Conservation (phyloP, 2,888 invertebrate species). For the Sturmia bella region DNA sequence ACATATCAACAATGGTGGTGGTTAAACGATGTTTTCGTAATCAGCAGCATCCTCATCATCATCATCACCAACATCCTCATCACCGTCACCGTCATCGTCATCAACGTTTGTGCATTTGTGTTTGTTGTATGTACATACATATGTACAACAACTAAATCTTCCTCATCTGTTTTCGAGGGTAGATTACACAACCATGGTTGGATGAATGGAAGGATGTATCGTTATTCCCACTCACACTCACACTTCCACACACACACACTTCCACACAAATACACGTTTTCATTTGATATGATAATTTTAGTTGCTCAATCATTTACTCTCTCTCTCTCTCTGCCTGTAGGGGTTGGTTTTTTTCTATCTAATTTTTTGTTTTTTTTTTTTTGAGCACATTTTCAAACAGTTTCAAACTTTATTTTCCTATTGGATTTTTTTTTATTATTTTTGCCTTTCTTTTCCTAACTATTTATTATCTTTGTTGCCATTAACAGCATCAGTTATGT, state of each 20-base stretch:
- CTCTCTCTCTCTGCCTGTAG: conserved; percentile 65
- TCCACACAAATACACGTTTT: conserved; percentile 21
- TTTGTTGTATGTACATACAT: not conserved
- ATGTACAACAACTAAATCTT: conserved; percentile 12
- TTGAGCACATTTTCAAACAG: conserved; percentile 48
- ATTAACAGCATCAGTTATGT: not conserved
- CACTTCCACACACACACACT: conserved; percentile 44
- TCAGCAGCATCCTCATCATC: conserved; percentile 44
- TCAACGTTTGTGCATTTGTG: conserved; percentile 1
- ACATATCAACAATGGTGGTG: conserved; percentile 49
- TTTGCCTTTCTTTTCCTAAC: not conserved
- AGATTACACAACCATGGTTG: conserved; percentile 43
- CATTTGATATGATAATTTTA: conserved; percentile 47
- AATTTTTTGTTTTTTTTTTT: conserved; percentile 15
- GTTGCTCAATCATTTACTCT: conserved; percentile 60
- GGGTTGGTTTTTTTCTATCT: conserved; percentile 57
- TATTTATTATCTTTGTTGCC: not conserved
- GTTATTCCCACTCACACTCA: conserved; percentile 46
- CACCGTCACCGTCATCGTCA: conserved; percentile 36
- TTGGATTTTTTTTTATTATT: conserved; percentile 25
- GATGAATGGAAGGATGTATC: conserved; percentile 29
- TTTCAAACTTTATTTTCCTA: conserved; percentile 35
- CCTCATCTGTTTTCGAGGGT: conserved; percentile 56
- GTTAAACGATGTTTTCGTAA: conserved; percentile 17
- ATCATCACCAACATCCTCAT: too few species aligned